Evolutionary conservation across 2,113 vertebrate genomes (phyloP).

Genomic region (Tetraodon nigroviridis): DNA sequence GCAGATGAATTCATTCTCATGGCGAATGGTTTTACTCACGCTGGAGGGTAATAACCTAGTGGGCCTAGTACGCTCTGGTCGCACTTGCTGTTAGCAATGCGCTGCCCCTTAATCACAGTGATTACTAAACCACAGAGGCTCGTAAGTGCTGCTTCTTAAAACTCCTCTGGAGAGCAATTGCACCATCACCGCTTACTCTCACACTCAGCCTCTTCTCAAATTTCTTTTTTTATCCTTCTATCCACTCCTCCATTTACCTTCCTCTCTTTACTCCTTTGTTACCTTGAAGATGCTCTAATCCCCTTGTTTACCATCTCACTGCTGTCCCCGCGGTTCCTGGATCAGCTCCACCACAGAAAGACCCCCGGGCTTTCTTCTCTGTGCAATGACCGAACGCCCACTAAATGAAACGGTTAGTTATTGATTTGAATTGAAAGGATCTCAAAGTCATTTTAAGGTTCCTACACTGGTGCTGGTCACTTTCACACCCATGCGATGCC

Average conservation of each 20-base stretch:
- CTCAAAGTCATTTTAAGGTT: no score
- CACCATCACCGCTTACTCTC: slow-evolving; percentile 29
- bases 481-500: no score
- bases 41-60: slow-evolving; percentile 8
- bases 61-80: slow-evolving; percentile 10
- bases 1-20: background rate
- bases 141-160: slow-evolving; percentile 54
- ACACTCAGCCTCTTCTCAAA: slow-evolving; percentile 18
- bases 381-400: no score
- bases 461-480: no score
- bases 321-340: no score
- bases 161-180: slow-evolving; percentile 50
- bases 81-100: slow-evolving; percentile 14
- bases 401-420: no score
- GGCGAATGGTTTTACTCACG: slow-evolving; percentile 1
- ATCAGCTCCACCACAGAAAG: no score
- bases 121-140: slow-evolving; percentile 54
- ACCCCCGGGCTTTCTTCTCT: no score
- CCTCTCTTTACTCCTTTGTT: background rate
- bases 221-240: slow-evolving; percentile 9
- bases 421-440: no score
- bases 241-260: slow-evolving; percentile 3
- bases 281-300: no score
- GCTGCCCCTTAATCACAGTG: slow-evolving; percentile 49
- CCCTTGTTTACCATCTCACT: no score